Conservation (phyloP, 2,888 invertebrate species). For the Sisyra terminalis region DNA sequence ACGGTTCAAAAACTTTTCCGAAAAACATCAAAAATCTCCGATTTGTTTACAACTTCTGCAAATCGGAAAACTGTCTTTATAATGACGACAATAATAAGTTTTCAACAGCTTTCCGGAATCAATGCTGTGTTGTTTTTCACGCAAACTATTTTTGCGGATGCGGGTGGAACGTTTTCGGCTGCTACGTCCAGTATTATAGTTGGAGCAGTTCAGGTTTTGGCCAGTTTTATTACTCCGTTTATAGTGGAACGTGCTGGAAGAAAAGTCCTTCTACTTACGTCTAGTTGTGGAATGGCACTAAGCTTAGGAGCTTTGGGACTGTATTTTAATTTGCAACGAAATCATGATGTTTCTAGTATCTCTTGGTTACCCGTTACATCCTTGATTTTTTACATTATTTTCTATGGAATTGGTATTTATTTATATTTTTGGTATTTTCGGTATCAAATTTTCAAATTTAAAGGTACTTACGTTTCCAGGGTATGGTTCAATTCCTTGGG, state of each 20-base stretch:
- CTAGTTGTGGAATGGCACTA: constrained; percentile 46
- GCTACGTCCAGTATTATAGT: constrained; percentile 58
- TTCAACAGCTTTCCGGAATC: constrained; percentile 74
- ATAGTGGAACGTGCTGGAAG: constrained; percentile 67
- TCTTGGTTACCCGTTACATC: constrained; percentile 56
- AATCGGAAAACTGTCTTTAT: constrained; percentile 63
- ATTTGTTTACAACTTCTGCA: constrained; percentile 45
- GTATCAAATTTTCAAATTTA: no score
- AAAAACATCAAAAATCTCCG: constrained; percentile 21
- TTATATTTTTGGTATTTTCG: no score
- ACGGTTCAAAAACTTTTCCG: constrained; percentile 5
- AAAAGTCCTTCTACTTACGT: constrained; percentile 48
- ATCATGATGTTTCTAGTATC: constrained; percentile 28
- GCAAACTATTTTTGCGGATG: constrained; percentile 48
- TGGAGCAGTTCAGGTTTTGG: constrained; percentile 51
- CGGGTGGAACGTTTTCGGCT: constrained; percentile 43
- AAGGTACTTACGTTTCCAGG: constrained; percentile 22
- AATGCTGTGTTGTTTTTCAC: constrained; percentile 70
- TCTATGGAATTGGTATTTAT: constrained; percentile 56
- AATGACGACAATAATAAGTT: constrained; percentile 53
- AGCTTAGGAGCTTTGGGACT: constrained; percentile 38
- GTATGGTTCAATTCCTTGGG: constrained; percentile 68
- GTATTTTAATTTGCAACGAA: constrained; percentile 41
- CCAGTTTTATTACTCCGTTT: constrained; percentile 53
- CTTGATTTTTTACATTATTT: constrained; percentile 54